Percentiles rank a stretch among this genome's conserved stretches.
phyloP scores from a whole-genome alignment of 2,113 vertebrate species.

The Hemibates koningsi region DNA sequence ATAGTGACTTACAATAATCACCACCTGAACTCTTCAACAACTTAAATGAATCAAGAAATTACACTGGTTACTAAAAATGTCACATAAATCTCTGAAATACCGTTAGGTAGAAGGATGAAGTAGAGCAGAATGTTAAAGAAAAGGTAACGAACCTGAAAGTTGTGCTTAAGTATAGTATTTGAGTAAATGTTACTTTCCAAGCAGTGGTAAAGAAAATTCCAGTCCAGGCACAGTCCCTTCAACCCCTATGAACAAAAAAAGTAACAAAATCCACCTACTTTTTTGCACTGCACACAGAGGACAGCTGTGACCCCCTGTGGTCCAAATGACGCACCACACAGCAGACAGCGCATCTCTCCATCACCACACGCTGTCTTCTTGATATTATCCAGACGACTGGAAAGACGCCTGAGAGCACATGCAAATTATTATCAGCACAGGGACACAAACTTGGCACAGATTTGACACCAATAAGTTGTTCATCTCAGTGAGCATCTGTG shows the following conservation, averaged over 20 bases:
- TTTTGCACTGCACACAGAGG: conserved; percentile 89
- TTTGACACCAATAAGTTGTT: neutral
- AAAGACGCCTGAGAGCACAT: conserved; percentile 75
- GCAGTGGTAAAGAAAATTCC: neutral
- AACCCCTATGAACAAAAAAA: neutral
- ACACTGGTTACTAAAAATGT: neutral
- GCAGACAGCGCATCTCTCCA: conserved; percentile 81
- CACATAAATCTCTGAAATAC: neutral
- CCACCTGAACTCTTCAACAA: neutral
- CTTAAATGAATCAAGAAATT: neutral
- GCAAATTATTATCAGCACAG: neutral
- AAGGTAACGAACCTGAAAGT: neutral
- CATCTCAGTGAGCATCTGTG: neutral
- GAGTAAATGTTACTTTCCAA: neutral
- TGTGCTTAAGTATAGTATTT: neutral
- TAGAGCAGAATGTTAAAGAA: neutral
- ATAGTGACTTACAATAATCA: neutral
- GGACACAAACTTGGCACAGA: neutral
- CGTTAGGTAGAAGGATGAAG: neutral
- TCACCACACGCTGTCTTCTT: conserved; percentile 83
- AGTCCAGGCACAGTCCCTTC: neutral
- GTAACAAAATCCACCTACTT: conserved; percentile 68
- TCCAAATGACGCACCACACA: conserved; percentile 85
- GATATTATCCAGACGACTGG: conserved; percentile 84
- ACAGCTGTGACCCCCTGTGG: conserved; percentile 72